A percentile compares a stretch with the other conserved stretches of the same genome.
phyloP scores from a whole-genome alignment of 1,140 invertebrate genomes.

The Orius insidiosus region DNA sequence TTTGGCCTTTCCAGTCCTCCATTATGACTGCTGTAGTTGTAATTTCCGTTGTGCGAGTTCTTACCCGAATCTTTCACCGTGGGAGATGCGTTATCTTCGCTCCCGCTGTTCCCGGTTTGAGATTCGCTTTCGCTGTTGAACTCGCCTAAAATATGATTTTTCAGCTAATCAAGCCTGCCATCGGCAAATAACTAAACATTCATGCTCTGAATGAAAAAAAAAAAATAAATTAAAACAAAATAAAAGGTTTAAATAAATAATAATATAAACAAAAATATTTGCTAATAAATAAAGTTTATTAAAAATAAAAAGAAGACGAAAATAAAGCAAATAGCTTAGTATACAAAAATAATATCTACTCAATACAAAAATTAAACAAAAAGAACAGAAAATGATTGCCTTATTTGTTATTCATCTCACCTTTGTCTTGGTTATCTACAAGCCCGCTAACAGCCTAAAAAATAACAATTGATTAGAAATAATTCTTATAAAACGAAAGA shows the following conservation, averaged over 20 bases:
- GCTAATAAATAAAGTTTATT: slow-evolving; percentile 6
- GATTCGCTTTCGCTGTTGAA: slow-evolving; percentile 78
- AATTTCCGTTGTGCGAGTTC: slow-evolving; percentile 16
- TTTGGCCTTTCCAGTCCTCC: slow-evolving; percentile 7
- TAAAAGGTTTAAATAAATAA: slow-evolving; percentile 20
- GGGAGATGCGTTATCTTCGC: slow-evolving; percentile 36
- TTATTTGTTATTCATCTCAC: slow-evolving; percentile 34
- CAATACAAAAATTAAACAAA: background rate
- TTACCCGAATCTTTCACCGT: slow-evolving; percentile 19
- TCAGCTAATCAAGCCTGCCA: background rate
- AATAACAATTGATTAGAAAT: slow-evolving; percentile 22
- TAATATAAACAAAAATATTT: slow-evolving; percentile 15
- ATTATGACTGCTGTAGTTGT: slow-evolving; percentile 12
- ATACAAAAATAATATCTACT: slow-evolving; percentile 22
- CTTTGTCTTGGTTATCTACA: slow-evolving; percentile 50
- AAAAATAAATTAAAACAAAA: slow-evolving; percentile 13
- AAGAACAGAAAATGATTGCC: too few species aligned
- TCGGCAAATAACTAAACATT: background rate
- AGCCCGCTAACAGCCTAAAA: slow-evolving; percentile 69
- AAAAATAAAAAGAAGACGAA: slow-evolving; percentile 15
- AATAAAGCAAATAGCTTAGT: too few species aligned
- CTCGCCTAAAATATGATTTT: slow-evolving; percentile 27
- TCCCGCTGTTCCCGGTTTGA: slow-evolving; percentile 51
- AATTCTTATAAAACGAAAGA: too few species aligned
- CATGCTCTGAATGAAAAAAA: background rate